Base-by-base conservation (phyloP, 2,888 invertebrate genomes). In the Lacanobia oleracea region DNA sequence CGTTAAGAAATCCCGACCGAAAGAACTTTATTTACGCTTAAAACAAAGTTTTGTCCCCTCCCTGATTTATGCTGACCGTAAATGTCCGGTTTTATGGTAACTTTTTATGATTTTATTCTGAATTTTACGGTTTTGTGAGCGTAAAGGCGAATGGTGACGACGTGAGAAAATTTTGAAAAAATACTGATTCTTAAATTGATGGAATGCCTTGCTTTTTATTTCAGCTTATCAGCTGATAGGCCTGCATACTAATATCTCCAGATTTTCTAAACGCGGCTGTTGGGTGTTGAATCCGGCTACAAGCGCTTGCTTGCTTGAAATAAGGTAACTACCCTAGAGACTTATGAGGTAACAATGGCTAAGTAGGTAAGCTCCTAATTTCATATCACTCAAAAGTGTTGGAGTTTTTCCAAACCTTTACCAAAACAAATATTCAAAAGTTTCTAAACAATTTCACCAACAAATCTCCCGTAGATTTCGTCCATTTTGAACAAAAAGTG, bases 391-490 rank as follows among this genome's bases (percentile, higher is more conserved):
- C 18, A 21, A 71, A 40, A 14, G 9, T 12, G 2, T 61, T 40
- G 3, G 2, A 8, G 21, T 27, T n/a, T 37, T 16, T 27, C 1
- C 10, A 73, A 37, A 40, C 48, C 2, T 18, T 37, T 3, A n/a
- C 37, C 27, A 7, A 62, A 64, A 57, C 40, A 23, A 48, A 50
- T 60, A 62, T 70, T 67, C 60, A 23, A 50, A 53, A 18, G 56
- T 67, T 68, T 63, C 40, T 33, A 67, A 74, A 71, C 74, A 78
- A 81, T 75, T 84, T 85, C 72, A 61, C 75, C 63, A 62, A 72
- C 73, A 86, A 78, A 83, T 75, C 79, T 60, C 92, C 92, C 89
- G 90, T 79, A 72, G 92, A 69, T 84, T 79, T 80, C 45, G 45
- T 23, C 16, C 40, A 48, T 59, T 65, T 60, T 51, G 23, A 43